Conservation (phyloP, 2,113 vertebrate species). For the Mungos mungo region DNA sequence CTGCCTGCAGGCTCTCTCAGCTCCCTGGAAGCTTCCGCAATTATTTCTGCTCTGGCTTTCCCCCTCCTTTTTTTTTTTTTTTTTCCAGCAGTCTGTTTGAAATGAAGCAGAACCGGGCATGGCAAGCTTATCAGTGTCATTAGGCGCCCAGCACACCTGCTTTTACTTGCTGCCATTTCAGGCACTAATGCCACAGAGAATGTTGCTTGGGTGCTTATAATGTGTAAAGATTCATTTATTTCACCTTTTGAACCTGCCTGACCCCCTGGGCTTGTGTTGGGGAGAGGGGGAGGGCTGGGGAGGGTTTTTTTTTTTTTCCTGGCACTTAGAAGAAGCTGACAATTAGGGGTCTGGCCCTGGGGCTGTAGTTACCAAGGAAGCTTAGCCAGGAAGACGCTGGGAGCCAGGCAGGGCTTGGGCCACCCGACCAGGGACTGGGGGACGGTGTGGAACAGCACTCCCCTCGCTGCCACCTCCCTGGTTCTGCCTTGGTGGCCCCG, state of each 20-base stretch:
- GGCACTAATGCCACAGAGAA: conserved; percentile 87
- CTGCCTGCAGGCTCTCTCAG: conserved; percentile 87
- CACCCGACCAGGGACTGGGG: not conserved
- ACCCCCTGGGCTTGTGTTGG: conserved; percentile 80
- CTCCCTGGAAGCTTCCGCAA: conserved; percentile 88
- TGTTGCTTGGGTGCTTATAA: conserved; percentile 86
- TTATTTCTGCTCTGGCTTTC: conserved; percentile 88
- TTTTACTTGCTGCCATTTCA: conserved; percentile 87
- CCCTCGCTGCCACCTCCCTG: not conserved
- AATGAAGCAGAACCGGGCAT: conserved; percentile 89
- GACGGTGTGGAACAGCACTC: not conserved
- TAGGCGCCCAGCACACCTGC: conserved; percentile 87
- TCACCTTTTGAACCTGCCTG: conserved; percentile 88
- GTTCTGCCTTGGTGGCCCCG: not conserved
- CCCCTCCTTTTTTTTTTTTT: conserved; percentile 76
- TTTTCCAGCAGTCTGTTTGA: conserved; percentile 86
- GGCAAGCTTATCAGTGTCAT: conserved; percentile 87
- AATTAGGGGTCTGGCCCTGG: conserved; percentile 82
- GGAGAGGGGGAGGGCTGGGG: not conserved
- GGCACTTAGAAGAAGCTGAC: conserved; percentile 81
- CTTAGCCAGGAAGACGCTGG: conserved; percentile 46
- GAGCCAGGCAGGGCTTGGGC: not conserved
- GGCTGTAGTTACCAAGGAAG: conserved; percentile 74
- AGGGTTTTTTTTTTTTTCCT: conserved; percentile 60
- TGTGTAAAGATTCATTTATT: conserved; percentile 90